Percentiles rank a stretch among this genome's conserved stretches.
These are phyloP conservation scores for Isoperla grammatica DNA, from an alignment of 2,888 invertebrate species.

Conservation along the genomic window DNA sequence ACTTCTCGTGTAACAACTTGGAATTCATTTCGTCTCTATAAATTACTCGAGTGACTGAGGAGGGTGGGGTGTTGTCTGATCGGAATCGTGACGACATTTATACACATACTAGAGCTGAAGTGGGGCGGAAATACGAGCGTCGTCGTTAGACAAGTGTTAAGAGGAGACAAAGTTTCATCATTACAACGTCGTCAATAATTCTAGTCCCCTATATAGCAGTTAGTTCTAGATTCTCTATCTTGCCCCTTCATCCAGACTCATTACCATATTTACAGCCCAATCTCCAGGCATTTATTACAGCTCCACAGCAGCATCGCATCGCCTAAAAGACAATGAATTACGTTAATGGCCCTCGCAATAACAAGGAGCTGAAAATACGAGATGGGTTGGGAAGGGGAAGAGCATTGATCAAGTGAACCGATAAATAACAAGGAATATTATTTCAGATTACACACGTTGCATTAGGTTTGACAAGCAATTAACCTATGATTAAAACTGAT, in stretches of 20 bases:
- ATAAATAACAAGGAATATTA: background rate
- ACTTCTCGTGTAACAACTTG: background rate
- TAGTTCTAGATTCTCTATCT: background rate
- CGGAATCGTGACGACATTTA: slow-evolving; percentile 15
- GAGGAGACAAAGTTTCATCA: slow-evolving; percentile 17
- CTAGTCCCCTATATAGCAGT: background rate
- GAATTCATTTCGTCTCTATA: slow-evolving; percentile 11
- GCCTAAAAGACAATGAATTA: slow-evolving; percentile 44
- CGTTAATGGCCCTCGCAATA: slow-evolving; percentile 43
- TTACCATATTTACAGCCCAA: slow-evolving; percentile 27
- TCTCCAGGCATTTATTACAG: slow-evolving; percentile 24
- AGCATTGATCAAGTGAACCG: background rate
- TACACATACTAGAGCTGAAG: slow-evolving; percentile 12
- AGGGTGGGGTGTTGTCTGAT: slow-evolving; percentile 10
- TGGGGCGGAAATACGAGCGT: slow-evolving; percentile 11
- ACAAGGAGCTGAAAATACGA: slow-evolving; percentile 32
- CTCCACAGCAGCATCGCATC: slow-evolving; percentile 34
- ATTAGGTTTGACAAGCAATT: background rate
- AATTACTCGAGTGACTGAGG: slow-evolving; percentile 7
- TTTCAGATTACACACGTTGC: background rate
- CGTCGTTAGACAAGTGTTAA: slow-evolving; percentile 15
- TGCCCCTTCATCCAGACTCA: slow-evolving; percentile 18
- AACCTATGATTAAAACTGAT: background rate
- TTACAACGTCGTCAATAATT: slow-evolving; percentile 18
- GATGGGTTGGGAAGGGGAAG: background rate